These are phyloP conservation scores for Hypsopygia costalis DNA, from an alignment of 2,888 invertebrate genomes.

Conservation along the genomic window DNA sequence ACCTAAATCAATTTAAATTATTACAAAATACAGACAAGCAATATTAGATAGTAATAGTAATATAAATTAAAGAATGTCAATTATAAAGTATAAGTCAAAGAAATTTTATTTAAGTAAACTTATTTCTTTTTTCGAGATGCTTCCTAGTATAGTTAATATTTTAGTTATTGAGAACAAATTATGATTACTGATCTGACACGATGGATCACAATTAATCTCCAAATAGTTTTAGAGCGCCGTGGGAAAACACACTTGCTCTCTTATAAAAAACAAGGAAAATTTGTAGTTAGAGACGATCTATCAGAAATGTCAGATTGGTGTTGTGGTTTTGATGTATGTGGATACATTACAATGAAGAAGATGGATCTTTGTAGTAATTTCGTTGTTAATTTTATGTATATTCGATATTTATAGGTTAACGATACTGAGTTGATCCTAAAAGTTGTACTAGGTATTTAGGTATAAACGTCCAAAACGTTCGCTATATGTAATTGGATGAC, in stretches of 20 bases:
- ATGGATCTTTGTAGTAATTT: conserved; percentile 19
- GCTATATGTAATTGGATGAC: neutral
- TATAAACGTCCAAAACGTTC: no score
- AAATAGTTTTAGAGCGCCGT: neutral
- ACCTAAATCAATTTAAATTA: no score
- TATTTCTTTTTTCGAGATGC: no score
- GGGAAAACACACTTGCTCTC: conserved; percentile 15
- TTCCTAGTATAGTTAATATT: no score
- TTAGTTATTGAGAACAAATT: no score
- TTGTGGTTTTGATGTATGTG: conserved; percentile 59
- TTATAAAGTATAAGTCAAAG: no score
- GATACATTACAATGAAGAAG: conserved; percentile 31
- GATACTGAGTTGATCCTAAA: no score
- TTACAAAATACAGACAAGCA: no score
- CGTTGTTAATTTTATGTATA: neutral
- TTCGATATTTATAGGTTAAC: neutral
- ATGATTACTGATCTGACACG: neutral
- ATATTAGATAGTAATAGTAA: no score
- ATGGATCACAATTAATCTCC: neutral
- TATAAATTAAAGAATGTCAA: no score
- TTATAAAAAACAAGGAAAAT: conserved; percentile 51
- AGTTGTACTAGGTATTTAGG: no score
- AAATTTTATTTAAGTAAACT: no score
- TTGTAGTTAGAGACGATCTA: conserved; percentile 43
- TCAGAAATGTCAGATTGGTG: conserved; percentile 67